Percentiles rank a stretch among this genome's conserved stretches.
Conservation (phyloP, 2,888 invertebrate genomes). For the Lasioglossum marginatum region DNA sequence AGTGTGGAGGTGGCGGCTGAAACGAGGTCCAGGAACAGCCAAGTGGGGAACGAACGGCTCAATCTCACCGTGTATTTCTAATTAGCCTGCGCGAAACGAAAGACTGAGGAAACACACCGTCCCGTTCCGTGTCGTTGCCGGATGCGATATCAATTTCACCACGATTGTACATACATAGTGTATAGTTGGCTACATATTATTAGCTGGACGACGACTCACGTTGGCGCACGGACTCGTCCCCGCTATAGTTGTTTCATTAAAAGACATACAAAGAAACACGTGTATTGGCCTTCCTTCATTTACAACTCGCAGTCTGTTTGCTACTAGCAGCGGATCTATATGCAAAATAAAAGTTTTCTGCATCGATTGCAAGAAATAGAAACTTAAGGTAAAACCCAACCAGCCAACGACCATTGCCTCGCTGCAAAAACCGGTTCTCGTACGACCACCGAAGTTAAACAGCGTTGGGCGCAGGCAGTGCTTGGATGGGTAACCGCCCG, state of each 20-base stretch:
- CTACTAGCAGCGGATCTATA: not conserved
- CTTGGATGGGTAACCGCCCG: no score
- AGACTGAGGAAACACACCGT: slow-evolving; percentile 34
- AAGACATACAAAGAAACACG: slow-evolving; percentile 19
- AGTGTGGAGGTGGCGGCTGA: slow-evolving; percentile 85
- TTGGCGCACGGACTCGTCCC: not conserved
- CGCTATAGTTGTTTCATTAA: slow-evolving; percentile 45
- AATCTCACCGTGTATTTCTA: slow-evolving; percentile 91
- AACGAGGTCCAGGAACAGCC: slow-evolving; percentile 80
- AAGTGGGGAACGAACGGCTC: slow-evolving; percentile 86
- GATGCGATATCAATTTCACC: slow-evolving; percentile 21
- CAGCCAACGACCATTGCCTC: no score
- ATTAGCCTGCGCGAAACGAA: slow-evolving; percentile 43
- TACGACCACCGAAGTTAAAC: no score
- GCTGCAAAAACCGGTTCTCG: no score
- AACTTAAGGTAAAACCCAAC: not conserved
- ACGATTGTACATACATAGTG: slow-evolving; percentile 43
- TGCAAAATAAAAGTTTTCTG: no score
- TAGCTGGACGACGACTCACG: not conserved
- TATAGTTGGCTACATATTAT: slow-evolving; percentile 27
- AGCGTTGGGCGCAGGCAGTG: no score
- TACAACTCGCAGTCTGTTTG: not conserved
- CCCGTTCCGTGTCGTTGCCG: slow-evolving; percentile 14
- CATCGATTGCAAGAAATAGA: no score
- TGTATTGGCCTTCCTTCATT: not conserved